A percentile compares a stretch with the other conserved stretches of the same genome.
Conservation (phyloP, 53 echinoderm and acorn worm species). For the Paracentrotus lividus region DNA sequence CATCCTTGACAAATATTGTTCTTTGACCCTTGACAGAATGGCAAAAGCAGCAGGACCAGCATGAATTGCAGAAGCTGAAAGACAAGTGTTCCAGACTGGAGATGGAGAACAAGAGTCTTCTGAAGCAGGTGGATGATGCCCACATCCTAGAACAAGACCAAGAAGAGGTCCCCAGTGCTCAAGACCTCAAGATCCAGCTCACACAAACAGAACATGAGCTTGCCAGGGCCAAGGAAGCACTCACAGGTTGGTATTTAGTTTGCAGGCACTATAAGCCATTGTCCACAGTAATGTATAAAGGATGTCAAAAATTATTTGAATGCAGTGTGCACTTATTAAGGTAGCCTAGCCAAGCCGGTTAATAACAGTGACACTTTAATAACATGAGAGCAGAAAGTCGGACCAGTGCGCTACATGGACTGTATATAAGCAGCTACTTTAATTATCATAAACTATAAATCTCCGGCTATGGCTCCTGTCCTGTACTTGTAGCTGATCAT, state of each 20-base stretch:
- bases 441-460: too few relatives aligned
- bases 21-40: slow-evolving; percentile 79
- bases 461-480: too few relatives aligned
- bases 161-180: slow-evolving; percentile 71
- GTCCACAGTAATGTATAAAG: too few relatives aligned
- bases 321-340: too few relatives aligned
- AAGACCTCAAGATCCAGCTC: slow-evolving; percentile 89
- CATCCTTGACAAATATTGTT: neutral
- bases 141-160: slow-evolving; percentile 77
- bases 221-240: slow-evolving; percentile 92
- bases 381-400: too few relatives aligned
- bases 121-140: slow-evolving; percentile 82
- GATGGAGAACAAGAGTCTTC: slow-evolving; percentile 85
- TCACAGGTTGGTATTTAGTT: slow-evolving; percentile 83
- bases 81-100: slow-evolving; percentile 78
- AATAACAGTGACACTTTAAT: too few relatives aligned
- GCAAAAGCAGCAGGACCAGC: slow-evolving; percentile 91
- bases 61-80: slow-evolving; percentile 80
- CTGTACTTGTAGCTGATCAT: too few relatives aligned
- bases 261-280: too few relatives aligned
- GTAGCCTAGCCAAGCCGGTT: too few relatives aligned
- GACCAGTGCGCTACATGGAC: too few relatives aligned
- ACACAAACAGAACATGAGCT: slow-evolving; percentile 97
- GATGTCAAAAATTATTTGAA: too few relatives aligned
- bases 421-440: too few relatives aligned